A percentile compares a stretch with the other conserved stretches of the same genome.
phyloP scores from a whole-genome alignment of 2,888 invertebrate species.

The Kryphioiulus occultus region DNA sequence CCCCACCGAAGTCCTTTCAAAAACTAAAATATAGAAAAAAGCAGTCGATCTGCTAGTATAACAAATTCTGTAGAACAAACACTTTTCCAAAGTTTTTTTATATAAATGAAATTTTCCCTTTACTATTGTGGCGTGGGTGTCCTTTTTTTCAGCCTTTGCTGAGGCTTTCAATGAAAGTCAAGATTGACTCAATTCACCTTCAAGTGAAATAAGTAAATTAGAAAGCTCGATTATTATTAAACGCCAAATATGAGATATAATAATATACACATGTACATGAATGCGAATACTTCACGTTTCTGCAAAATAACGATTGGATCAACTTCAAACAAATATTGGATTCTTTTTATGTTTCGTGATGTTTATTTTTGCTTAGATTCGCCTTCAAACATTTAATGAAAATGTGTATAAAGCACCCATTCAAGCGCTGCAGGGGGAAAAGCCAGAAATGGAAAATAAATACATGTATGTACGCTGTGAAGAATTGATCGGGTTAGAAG shows the following conservation, averaged over 20 bases:
- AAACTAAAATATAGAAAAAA: not conserved
- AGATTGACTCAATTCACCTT: not conserved
- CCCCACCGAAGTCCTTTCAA: not conserved
- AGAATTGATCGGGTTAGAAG: not conserved
- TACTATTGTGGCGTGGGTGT: not conserved
- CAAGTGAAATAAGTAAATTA: not conserved
- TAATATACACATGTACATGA: not conserved
- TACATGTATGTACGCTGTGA: not conserved
- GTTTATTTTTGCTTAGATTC: not conserved
- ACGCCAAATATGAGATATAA: not conserved
- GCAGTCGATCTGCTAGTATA: not conserved
- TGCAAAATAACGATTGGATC: slow-evolving; percentile 1
- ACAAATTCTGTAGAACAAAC: not conserved
- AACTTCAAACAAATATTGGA: not conserved
- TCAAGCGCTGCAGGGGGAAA: not conserved
- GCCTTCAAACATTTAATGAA: not conserved
- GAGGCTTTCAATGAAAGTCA: not conserved
- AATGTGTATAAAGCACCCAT: not conserved
- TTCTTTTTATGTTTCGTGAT: not conserved
- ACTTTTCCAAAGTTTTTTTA: not conserved
- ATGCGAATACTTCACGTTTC: not conserved
- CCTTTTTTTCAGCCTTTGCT: not conserved
- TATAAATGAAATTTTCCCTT: not conserved
- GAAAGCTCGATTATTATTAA: slow-evolving; percentile 24
- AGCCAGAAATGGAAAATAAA: not conserved